These are phyloP conservation scores for Xiphorhynchus elegans DNA, from an alignment of 2,113 vertebrate genomes.

Conservation along the genomic window DNA sequence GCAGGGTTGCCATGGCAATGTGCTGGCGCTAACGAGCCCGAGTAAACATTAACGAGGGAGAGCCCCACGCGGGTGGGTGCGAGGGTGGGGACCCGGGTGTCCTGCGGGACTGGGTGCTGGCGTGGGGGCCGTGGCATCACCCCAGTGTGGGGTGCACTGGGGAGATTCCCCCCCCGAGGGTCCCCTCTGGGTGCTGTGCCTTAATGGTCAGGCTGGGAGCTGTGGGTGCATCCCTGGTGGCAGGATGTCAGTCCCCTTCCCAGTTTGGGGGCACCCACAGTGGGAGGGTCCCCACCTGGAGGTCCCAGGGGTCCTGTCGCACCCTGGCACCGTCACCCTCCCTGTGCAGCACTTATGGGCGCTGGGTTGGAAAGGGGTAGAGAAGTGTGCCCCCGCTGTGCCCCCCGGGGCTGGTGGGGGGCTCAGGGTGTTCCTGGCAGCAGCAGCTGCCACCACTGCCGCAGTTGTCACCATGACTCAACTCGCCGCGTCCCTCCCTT, in stretches of 20 bases:
- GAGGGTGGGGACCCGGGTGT: background rate
- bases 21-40: slow-evolving; percentile 50
- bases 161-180: background rate
- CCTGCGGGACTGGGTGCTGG: background rate
- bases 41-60: slow-evolving; percentile 62
- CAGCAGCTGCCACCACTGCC: background rate
- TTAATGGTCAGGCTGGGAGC: background rate
- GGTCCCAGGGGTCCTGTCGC: background rate
- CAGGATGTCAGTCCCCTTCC: background rate
- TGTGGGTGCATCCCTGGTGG: background rate
- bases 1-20: slow-evolving; percentile 55
- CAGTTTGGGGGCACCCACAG: background rate
- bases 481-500: background rate
- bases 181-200: fast-evolving
- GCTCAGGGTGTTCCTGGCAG: background rate
- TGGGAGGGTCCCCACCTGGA: background rate
- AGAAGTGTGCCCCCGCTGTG: background rate
- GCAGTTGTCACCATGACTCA: background rate
- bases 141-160: fast-evolving
- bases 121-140: fast-evolving
- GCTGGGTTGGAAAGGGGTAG: background rate
- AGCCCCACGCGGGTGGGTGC: slow-evolving; percentile 9
- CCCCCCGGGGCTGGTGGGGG: background rate
- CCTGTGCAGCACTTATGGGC: background rate
- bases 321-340: fast-evolving